phyloP scores from a whole-genome alignment of 2,888 invertebrate species.

The Nemotelus nigrinus region DNA sequence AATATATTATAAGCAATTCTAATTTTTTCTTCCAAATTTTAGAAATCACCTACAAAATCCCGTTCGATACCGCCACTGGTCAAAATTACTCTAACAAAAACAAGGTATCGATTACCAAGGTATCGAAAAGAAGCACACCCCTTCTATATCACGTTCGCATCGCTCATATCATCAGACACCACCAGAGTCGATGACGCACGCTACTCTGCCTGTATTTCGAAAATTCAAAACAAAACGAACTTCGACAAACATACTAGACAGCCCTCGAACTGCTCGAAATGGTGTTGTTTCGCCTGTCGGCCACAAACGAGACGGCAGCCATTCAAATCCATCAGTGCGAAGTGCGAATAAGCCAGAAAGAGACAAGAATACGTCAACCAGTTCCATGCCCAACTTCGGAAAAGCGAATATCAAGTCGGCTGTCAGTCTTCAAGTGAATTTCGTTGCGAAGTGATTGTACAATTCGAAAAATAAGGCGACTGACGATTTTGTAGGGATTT shows the following conservation, averaged over 20 bases:
- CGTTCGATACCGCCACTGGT: background rate
- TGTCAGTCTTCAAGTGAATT: constrained; percentile 25
- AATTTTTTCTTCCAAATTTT: no score
- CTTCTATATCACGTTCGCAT: no score
- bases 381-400: constrained; percentile 13
- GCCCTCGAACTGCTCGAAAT: background rate
- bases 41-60: no score
- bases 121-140: no score
- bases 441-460: background rate
- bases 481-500: background rate
- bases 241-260: background rate
- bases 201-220: background rate
- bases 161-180: no score
- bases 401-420: constrained; percentile 11
- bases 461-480: background rate
- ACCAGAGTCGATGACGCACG: background rate
- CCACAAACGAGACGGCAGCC: background rate
- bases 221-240: constrained; percentile 42
- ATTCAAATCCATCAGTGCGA: no score
- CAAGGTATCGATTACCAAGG: no score
- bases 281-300: constrained; percentile 21
- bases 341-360: no score
- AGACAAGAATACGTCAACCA: background rate
- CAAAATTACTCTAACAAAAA: background rate
- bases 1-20: no score